Evolutionary conservation across 2,113 vertebrate species (phyloP), one percentile per base, ranked within the genome.

Genomic region (Sapajus apella): DNA sequence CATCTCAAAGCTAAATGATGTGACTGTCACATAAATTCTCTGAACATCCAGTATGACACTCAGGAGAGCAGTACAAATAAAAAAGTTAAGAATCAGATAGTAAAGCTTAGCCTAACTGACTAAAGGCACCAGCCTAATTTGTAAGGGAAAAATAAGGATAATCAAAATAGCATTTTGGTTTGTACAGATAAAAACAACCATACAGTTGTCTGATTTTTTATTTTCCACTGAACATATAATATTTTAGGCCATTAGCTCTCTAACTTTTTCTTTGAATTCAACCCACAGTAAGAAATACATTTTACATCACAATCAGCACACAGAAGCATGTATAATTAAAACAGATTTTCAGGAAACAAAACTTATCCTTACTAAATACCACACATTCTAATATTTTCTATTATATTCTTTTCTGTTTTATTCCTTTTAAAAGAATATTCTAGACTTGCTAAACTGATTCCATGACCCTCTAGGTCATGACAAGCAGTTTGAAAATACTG

Each of bases 321-420:
- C 21, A 37, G 0, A 76, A 50, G 10, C 64, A 52, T 35, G 11
- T 50, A 86, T 66, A 96, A 96, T 55, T 32, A 72, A 77, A 95
- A 91, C 37, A 90, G 94, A 56, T 35, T 70, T 83, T 83, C 68
- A 64, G 18, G 30, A 93, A 84, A 93, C 45, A 93, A 95, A 94
- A 90, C 32, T 66, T 52, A 18, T 45, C 43, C 70, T 90, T 52
- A 76, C 55, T 61, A 66, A 56, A 37, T n/a, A 80, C 9, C 27
- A 70, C 16, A 18, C 6, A 10, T 9, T 20, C 32, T 45, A 18
- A 52, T 82, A 89, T 70, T 89, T 84, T 58, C 43, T 86, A 37
- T 43, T 37, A 72, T 61, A 47, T 94, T 75, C 6, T 66, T 70
- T 68, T 70, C 23, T 58, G 55, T 75, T 37, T 94, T 85, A 85